Base-by-base conservation (phyloP, 1,140 invertebrate genomes). In the Rhagoletis pomonella region DNA sequence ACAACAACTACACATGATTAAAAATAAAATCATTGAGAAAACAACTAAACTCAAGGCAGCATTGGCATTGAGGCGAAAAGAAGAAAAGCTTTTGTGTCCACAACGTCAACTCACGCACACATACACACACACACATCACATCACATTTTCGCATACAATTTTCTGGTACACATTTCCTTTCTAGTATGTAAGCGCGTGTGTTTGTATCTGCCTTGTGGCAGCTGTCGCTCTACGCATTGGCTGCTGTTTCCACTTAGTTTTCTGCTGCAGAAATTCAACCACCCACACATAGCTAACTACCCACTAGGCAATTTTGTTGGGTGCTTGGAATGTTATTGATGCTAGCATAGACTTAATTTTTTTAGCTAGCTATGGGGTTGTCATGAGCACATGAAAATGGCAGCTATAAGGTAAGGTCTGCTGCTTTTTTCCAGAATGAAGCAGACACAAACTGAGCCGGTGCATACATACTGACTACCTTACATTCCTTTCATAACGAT, bases 171-270 rank as follows among this genome's bases (percentile, higher is more conserved):
- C 39, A 73, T 42, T 73, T 73, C 67, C 67, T 39, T 42, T 47
- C 29, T 73, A n/a, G n/a, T n/a, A n/a, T 44, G 67, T 73, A 17
- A 39, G 86, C 86, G 87, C 73, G 73, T 89, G 73, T 88, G 73
- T 86, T 19, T 88, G 44, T 88, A 86, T 88, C 65, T 87, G 87
- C 87, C 85, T 90, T 91, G 90, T 89, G 90, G 88, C 90, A 91
- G 90, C 90, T 91, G 90, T 89, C 90, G 91, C 89, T 90, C 62
- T 91, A 89, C 89, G 90, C 90, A 91, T 91, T 91, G 90, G 86
- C 73, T 73, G 67, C 42, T 73, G 67, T 73, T 47, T 73, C 9
- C 14, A n/a, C n/a, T 39, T 73, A 73, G 29, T n/a, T 14, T 73
- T 47, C 39, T 73, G 67, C 67, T 73, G 67, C 67, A 44, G n/a